A percentile compares a stretch with the other conserved stretches of the same genome.
phyloP scores from a whole-genome alignment of 2,113 vertebrate species.

The Hemiprocne comata region DNA sequence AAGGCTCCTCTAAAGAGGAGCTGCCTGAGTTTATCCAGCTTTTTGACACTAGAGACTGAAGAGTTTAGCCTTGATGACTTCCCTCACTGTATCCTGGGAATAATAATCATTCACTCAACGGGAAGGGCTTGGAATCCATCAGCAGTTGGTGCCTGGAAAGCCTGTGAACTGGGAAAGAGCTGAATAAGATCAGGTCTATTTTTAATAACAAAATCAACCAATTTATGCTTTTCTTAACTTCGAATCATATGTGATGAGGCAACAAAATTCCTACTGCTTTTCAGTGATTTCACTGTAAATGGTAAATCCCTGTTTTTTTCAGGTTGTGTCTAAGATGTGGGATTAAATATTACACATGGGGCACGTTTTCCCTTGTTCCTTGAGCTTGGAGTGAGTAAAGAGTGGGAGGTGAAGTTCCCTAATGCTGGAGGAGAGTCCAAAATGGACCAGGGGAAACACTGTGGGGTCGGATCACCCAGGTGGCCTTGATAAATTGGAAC shows the following conservation, averaged over 20 bases:
- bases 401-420: neutral
- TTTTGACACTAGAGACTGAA: neutral
- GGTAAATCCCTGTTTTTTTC: neutral
- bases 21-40: neutral
- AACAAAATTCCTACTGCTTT: neutral
- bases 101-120: neutral
- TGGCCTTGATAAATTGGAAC: neutral
- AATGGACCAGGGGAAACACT: too few relatives aligned
- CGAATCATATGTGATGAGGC: neutral
- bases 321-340: fast-evolving
- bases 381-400: neutral
- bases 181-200: neutral
- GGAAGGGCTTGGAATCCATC: neutral
- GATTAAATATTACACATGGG: neutral
- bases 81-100: neutral
- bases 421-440: neutral
- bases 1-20: neutral
- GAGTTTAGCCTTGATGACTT: neutral
- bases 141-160: neutral
- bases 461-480: neutral
- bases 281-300: neutral
- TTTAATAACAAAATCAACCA: neutral
- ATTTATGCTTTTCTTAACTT: neutral
- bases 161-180: neutral
- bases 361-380: neutral